Base-by-base conservation (phyloP, 92 coral and sea anemone species). In the Heteractis magnifica region DNA sequence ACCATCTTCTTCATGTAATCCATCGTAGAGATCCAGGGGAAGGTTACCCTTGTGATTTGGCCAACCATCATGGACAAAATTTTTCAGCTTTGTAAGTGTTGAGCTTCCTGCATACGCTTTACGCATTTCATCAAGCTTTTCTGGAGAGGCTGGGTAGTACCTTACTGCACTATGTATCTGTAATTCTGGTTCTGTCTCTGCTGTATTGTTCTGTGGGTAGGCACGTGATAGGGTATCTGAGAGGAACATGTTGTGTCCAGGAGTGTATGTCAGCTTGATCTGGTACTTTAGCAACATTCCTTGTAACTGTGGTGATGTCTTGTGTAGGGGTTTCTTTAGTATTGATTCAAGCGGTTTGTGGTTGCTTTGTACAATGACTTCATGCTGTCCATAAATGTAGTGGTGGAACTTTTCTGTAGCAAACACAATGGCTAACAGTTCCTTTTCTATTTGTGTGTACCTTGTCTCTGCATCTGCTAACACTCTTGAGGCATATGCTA, bases 31-130 rank as follows among this genome's bases (percentile, higher is more conserved):
- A 21, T 51, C 56, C 52, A 75, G 56, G 4, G 79, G 79, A 3
- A 75, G 16, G 79, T 75, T 75, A 3, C 79, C 79, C 52, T 75
- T 75, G n/a, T 75, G 79, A 78, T 78, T 90, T 6, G 93, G 86
- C 93, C 90, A 90, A 1, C 90, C 90, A 78, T 75, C 73, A 0
- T 41, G 60, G 0, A 75, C 70, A 6, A 55, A 85, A 14, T 75
- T 26, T 44, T 52, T 18, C 6, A 88, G 88, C 41, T 1, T 60
- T 8, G 81, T 77, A 4, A 89, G 83, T 77, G 71, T 83, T 21
- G 85, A 83, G 56, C 86, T 86, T 56, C 78, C n/a, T 0, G 8
- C 12, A 19, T 82, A 78, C 49, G 86, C 73, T 18, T 48, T 50
- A 65, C 85, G 71, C 49, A 87, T 75, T 49, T 68, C 44, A 4